Evolutionary conservation across 1,140 invertebrate species (phyloP).

Genomic region (Megalopta genalis): DNA sequence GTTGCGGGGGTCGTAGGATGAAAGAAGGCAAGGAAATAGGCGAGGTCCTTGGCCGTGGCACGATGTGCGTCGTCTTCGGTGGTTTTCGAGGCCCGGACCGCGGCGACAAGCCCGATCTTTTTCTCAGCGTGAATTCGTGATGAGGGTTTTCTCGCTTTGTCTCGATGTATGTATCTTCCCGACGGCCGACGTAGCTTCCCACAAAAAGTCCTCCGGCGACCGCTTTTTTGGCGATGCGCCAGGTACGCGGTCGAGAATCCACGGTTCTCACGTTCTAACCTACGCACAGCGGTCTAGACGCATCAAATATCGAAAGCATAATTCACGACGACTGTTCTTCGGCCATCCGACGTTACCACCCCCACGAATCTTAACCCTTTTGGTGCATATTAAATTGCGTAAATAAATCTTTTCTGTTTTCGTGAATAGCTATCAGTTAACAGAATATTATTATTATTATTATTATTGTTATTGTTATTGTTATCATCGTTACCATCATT

Average conservation of each 20-base stretch:
- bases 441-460: too few relatives aligned
- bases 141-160: background rate
- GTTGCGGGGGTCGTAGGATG: background rate
- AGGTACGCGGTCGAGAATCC: conserved; percentile 23
- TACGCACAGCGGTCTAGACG: background rate
- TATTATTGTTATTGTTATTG: too few relatives aligned
- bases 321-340: too few relatives aligned
- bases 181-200: conserved; percentile 7
- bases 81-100: background rate
- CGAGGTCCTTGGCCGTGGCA: conserved; percentile 8
- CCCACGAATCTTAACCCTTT: too few relatives aligned
- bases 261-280: conserved; percentile 23
- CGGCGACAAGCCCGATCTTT: background rate
- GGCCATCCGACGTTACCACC: too few relatives aligned
- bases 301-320: too few relatives aligned
- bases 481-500: too few relatives aligned
- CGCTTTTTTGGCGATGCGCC: conserved; percentile 21
- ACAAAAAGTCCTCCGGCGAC: background rate
- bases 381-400: too few relatives aligned
- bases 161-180: background rate
- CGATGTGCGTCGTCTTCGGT: background rate
- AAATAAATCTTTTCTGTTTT: too few relatives aligned
- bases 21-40: conserved; percentile 9
- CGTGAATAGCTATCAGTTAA: too few relatives aligned
- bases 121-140: too few relatives aligned